Percentiles rank a stretch among this genome's conserved stretches.
Evolutionary conservation across 1,140 invertebrate genomes (phyloP).

Genomic region (Zaprionus camerounensis): DNA sequence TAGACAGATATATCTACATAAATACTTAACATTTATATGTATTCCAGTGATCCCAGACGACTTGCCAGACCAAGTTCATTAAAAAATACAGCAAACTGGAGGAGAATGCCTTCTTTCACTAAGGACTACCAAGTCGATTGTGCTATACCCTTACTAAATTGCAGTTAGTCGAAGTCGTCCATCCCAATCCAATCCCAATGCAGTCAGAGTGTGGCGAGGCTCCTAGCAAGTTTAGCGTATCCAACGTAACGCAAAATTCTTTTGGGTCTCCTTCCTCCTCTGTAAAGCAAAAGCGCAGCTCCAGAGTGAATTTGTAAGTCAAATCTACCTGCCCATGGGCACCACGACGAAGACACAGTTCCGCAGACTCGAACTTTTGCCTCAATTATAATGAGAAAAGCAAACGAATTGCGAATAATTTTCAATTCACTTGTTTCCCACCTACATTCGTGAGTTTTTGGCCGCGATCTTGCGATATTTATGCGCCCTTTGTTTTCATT

Average conservation of each 20-base stretch:
- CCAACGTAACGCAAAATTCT: not conserved
- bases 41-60: not conserved
- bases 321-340: conserved; percentile 57
- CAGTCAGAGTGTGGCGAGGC: not conserved
- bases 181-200: not conserved
- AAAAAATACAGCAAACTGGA: conserved; percentile 33
- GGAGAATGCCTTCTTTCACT: not conserved
- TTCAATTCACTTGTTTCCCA: conserved; percentile 83
- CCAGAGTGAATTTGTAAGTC: conserved; percentile 58
- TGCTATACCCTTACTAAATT: conserved; percentile 6
- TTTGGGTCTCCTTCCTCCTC: not conserved
- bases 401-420: conserved; percentile 84
- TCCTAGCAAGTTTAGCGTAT: not conserved
- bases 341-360: not conserved
- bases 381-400: conserved; percentile 84
- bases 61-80: conserved; percentile 20
- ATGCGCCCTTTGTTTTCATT: conserved; percentile 70
- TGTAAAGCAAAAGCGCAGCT: not conserved
- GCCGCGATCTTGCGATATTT: conserved; percentile 69
- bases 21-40: conserved; percentile 11
- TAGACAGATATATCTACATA: conserved; percentile 15
- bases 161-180: too few relatives aligned
- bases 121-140: not conserved
- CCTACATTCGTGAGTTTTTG: conserved; percentile 68
- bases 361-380: conserved; percentile 33